Evolutionary conservation across 2,888 invertebrate species (phyloP).

Genomic region (Acanthosepion lycidas): DNA sequence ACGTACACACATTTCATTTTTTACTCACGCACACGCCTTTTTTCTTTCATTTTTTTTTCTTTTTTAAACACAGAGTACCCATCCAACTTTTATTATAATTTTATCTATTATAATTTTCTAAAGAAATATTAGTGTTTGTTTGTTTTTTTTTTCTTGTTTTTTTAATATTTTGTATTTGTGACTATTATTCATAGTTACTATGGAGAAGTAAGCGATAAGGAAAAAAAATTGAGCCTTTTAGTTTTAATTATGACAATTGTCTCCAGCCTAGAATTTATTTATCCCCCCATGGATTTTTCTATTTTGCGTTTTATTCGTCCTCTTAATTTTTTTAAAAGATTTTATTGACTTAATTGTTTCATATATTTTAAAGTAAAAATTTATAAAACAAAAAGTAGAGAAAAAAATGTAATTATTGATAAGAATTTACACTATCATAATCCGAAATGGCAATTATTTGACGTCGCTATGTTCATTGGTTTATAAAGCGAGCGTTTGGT

Average conservation of each 20-base stretch:
- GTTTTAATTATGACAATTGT: constrained; percentile 6
- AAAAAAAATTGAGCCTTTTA: neutral
- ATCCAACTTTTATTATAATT: neutral
- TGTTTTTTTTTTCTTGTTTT: too few relatives aligned
- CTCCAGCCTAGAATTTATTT: constrained; percentile 1
- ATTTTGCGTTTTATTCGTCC: neutral
- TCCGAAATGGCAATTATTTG: neutral
- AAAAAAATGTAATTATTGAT: too few relatives aligned
- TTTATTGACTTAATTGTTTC: neutral
- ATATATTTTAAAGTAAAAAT: neutral
- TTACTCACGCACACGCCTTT: neutral
- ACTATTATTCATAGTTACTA: neutral
- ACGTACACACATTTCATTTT: neutral
- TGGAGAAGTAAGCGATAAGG: neutral
- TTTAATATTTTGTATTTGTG: neutral
- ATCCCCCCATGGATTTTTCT: neutral
- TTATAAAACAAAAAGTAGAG: too few relatives aligned
- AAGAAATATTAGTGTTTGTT: neutral
- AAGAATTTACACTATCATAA: neutral
- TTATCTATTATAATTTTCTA: neutral
- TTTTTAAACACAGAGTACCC: neutral
- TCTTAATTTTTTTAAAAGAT: neutral
- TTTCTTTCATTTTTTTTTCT: neutral
- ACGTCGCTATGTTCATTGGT: neutral
- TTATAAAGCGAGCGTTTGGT: neutral